Conservation (phyloP, 2,113 vertebrate species). For the Felis chaus region DNA sequence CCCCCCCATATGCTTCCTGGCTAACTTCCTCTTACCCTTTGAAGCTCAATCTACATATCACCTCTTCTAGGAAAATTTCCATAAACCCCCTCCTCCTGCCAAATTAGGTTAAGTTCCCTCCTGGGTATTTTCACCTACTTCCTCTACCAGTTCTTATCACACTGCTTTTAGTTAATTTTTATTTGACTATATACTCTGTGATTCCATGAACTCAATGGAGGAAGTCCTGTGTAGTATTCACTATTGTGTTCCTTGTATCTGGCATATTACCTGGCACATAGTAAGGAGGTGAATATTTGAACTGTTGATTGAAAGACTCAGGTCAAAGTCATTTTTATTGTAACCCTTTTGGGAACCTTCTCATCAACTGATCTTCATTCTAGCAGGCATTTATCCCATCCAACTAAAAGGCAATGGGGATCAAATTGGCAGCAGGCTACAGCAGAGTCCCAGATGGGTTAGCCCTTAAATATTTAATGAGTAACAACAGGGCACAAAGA, state of each 20-base stretch:
- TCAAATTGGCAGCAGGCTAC: not conserved
- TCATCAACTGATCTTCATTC: not conserved
- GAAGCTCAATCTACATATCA: not conserved
- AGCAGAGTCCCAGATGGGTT: not conserved
- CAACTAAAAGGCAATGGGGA: not conserved
- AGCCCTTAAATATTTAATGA: not conserved
- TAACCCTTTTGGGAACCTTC: not conserved
- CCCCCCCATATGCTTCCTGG: not conserved
- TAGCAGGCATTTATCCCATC: not conserved
- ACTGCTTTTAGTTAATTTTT: slow-evolving; percentile 7
- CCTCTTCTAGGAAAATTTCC: not conserved
- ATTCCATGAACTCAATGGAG: not conserved
- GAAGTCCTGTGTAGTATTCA: not conserved
- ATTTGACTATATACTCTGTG: not conserved
- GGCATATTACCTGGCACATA: not conserved
- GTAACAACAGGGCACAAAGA: not conserved
- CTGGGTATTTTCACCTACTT: not conserved
- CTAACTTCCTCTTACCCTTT: not conserved
- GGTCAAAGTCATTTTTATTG: slow-evolving; percentile 8
- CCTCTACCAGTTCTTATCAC: not conserved
- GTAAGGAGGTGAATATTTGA: not conserved
- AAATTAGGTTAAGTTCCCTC: not conserved
- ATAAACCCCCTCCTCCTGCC: not conserved
- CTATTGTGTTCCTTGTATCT: not conserved
- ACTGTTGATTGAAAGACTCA: slow-evolving; percentile 5